These are phyloP conservation scores for Alligator mississippiensis DNA, from an alignment of 2,113 vertebrate genomes.

Conservation along the genomic window DNA sequence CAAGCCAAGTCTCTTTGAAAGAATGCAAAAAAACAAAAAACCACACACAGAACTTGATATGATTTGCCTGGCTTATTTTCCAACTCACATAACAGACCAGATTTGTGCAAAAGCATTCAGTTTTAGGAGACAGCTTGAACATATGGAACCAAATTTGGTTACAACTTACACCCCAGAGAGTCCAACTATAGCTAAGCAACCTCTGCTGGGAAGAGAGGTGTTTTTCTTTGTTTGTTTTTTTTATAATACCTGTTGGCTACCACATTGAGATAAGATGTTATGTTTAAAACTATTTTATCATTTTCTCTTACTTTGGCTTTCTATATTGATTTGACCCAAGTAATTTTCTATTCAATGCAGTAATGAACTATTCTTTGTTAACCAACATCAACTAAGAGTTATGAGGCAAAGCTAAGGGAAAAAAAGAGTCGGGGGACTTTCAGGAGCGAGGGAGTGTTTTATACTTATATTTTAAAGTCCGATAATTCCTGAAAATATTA, in stretches of 20 bases:
- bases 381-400: background rate
- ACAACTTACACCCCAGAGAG: background rate
- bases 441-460: background rate
- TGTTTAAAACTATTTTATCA: constrained; percentile 19
- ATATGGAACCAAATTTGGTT: background rate
- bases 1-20: background rate
- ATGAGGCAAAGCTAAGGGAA: background rate
- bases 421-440: background rate
- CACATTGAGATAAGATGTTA: background rate
- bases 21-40: background rate
- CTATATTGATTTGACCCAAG: background rate
- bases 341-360: background rate
- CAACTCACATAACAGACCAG: background rate
- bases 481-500: background rate
- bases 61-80: background rate
- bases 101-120: background rate
- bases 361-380: background rate
- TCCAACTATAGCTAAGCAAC: background rate
- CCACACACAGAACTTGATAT: background rate
- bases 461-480: background rate
- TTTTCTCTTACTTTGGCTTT: constrained; percentile 30
- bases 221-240: background rate
- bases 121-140: background rate
- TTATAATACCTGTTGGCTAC: background rate
- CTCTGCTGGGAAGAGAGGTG: background rate